A percentile compares a stretch with the other conserved stretches of the same genome.
Evolutionary conservation across 2,888 invertebrate genomes (phyloP).

Genomic region (Polyommatus iphigenia): DNA sequence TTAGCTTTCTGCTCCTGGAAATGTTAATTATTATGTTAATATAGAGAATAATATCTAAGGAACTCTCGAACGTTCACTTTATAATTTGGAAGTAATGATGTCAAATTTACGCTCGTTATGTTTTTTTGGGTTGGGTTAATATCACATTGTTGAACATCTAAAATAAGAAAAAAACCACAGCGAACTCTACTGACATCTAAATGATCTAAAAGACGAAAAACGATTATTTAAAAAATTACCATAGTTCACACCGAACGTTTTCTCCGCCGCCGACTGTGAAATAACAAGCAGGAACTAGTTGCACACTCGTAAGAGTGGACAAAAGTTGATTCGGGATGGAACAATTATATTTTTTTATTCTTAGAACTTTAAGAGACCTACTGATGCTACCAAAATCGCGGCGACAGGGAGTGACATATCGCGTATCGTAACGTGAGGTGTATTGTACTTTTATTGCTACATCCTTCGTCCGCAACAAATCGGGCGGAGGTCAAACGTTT

Average conservation of each 20-base stretch:
- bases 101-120: background rate
- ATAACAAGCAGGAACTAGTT: background rate
- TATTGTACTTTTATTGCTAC: background rate
- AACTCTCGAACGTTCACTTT: slow-evolving; percentile 36
- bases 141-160: slow-evolving; percentile 43
- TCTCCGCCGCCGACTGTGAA: background rate
- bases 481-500: background rate
- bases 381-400: background rate
- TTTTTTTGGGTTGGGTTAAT: slow-evolving; percentile 70
- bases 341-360: background rate
- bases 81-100: background rate
- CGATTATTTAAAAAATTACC: background rate
- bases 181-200: background rate
- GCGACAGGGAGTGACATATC: too few relatives aligned
- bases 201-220: background rate
- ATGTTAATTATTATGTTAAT: slow-evolving; percentile 33
- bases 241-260: background rate
- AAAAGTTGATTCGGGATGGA: background rate
- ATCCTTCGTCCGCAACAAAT: background rate
- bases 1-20: slow-evolving; percentile 94
- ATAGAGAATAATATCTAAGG: background rate
- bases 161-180: slow-evolving; percentile 10
- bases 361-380: background rate
- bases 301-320: too few relatives aligned
- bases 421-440: background rate